phyloP scores from a whole-genome alignment of 2,113 vertebrate species.

The Ctenomys sociabilis region DNA sequence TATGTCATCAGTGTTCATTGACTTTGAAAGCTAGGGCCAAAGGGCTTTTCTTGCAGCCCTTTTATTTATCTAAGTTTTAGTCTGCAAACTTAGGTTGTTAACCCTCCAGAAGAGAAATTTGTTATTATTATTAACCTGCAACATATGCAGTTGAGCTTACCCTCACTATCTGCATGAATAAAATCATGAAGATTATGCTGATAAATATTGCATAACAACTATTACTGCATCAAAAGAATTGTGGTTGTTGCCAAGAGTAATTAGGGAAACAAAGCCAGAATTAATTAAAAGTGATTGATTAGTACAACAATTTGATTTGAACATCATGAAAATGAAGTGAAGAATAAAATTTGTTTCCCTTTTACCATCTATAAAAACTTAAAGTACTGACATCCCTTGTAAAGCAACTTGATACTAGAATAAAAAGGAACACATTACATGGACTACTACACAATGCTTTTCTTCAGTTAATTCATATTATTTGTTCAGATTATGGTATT shows the following conservation, averaged over 20 bases:
- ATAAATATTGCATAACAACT: not conserved
- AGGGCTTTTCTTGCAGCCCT: no score
- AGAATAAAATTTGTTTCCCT: constrained; percentile 14
- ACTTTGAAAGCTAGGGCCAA: no score
- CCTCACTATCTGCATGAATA: no score
- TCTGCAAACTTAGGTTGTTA: no score
- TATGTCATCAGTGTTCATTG: no score
- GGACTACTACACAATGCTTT: not conserved
- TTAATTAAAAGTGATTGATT: not conserved
- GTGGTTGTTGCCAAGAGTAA: not conserved
- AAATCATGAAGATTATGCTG: not conserved
- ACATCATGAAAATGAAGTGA: not conserved
- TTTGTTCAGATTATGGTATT: not conserved
- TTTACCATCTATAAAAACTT: not conserved
- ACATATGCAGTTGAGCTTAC: no score
- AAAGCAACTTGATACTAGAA: not conserved
- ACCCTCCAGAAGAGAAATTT: no score
- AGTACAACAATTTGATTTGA: not conserved
- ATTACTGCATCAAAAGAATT: not conserved
- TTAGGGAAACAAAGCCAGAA: not conserved
- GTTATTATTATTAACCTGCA: no score
- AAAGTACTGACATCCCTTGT: not conserved
- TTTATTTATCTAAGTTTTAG: no score
- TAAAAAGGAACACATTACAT: not conserved
- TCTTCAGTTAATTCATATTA: not conserved